phyloP scores from a whole-genome alignment of 2,888 invertebrate genomes.

The Polydrusus cervinus region DNA sequence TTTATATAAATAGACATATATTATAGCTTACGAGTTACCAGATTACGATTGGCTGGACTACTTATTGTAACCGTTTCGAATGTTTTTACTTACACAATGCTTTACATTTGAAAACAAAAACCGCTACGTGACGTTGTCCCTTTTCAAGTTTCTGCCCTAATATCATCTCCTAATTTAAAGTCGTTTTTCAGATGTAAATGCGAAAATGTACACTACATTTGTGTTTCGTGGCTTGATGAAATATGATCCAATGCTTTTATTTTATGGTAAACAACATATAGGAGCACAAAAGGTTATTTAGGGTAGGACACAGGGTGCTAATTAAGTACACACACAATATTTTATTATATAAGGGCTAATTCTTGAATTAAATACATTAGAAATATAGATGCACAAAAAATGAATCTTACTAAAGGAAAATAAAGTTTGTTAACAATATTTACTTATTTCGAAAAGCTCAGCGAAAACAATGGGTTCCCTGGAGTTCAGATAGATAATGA shows the following conservation, averaged over 20 bases:
- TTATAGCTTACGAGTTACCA: too few relatives aligned
- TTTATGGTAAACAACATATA: conserved; percentile 33
- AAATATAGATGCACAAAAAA: not conserved
- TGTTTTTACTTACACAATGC: conserved; percentile 41
- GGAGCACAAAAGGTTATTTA: conserved; percentile 13
- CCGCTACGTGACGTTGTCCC: conserved; percentile 37
- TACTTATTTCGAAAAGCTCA: too few relatives aligned
- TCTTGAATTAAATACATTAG: too few relatives aligned
- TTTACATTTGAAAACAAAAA: conserved; percentile 43
- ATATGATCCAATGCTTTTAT: conserved; percentile 52
- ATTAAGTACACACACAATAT: not conserved
- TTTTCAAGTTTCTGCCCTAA: conserved; percentile 31
- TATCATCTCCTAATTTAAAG: conserved; percentile 41
- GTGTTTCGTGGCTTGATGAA: conserved; percentile 54
- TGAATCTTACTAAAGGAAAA: not conserved
- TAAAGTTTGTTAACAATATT: too few relatives aligned
- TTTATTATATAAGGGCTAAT: not conserved
- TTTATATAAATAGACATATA: too few relatives aligned
- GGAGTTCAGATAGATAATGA: too few relatives aligned
- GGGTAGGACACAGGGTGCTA: not conserved
- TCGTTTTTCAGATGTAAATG: conserved; percentile 51
- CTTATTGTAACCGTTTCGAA: conserved; percentile 10
- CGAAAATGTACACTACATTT: conserved; percentile 52
- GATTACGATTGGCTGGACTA: too few relatives aligned
- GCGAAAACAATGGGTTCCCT: too few relatives aligned